A percentile compares a stretch with the other conserved stretches of the same genome.
phyloP scores from a whole-genome alignment of 2,888 invertebrate genomes.

The Mythimna impura region DNA sequence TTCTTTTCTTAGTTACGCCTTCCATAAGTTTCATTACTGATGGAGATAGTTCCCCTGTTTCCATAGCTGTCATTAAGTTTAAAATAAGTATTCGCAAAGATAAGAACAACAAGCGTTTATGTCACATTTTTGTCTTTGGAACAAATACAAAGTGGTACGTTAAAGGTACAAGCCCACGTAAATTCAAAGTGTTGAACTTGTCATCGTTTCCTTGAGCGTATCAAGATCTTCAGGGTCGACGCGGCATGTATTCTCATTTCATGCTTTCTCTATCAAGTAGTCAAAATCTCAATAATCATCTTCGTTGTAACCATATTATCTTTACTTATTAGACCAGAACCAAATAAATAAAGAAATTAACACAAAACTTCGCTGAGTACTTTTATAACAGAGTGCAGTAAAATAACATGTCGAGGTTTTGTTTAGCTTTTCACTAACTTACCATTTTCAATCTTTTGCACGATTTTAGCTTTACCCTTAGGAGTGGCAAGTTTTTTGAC shows the following conservation, averaged over 20 bases:
- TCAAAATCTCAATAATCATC: background rate
- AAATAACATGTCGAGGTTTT: background rate
- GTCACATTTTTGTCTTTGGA: background rate
- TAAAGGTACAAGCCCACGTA: background rate
- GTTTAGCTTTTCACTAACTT: background rate
- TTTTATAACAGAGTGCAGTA: background rate
- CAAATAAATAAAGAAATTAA: background rate
- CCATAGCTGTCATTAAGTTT: slow-evolving; percentile 16
- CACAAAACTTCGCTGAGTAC: background rate
- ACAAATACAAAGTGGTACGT: background rate
- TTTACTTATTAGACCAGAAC: background rate
- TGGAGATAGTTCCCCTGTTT: slow-evolving; percentile 14
- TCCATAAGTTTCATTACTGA: slow-evolving; percentile 1
- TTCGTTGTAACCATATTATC: background rate
- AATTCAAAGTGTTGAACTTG: too few species aligned
- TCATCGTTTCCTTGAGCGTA: background rate
- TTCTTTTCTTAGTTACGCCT: background rate
- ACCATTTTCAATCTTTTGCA: slow-evolving; percentile 25
- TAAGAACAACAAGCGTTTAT: background rate
- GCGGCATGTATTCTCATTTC: background rate
- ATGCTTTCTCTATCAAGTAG: background rate
- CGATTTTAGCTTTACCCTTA: slow-evolving; percentile 21
- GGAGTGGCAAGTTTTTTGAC: slow-evolving; percentile 4
- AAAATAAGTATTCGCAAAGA: background rate
- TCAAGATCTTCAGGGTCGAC: background rate